Evolutionary conservation across 2,113 vertebrate species (phyloP).

Genomic region (Platanista minor): DNA sequence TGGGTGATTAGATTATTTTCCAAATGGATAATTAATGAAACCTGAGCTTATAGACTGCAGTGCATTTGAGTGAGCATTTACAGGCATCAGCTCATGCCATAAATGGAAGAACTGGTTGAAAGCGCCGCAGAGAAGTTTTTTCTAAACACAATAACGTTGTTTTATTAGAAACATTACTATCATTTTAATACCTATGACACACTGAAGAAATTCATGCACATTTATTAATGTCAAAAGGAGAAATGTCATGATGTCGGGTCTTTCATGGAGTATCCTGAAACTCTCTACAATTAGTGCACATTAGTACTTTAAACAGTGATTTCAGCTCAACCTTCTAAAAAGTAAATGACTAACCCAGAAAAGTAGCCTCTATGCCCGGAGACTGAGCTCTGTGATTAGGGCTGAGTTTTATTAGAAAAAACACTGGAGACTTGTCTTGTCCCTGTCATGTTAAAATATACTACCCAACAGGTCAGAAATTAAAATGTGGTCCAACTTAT

Average conservation of each 20-base stretch:
- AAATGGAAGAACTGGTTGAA: not conserved
- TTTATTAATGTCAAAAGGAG: slow-evolving; percentile 13
- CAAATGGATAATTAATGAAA: not conserved
- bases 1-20: not conserved
- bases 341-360: not conserved
- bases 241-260: not conserved
- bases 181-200: not conserved
- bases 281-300: not conserved
- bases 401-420: not conserved
- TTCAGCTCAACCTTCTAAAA: not conserved
- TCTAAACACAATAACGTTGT: not conserved
- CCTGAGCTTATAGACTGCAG: not conserved
- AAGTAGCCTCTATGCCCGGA: not conserved
- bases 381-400: not conserved
- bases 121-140: not conserved
- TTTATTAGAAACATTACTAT: not conserved
- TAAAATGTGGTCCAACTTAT: not conserved
- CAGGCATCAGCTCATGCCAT: not conserved
- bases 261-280: not conserved
- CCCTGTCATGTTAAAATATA: not conserved
- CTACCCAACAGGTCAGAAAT: not conserved
- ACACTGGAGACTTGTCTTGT: not conserved
- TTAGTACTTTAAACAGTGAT: not conserved
- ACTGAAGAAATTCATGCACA: not conserved
- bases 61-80: not conserved